These are phyloP conservation scores for Orientallactaga sibirica DNA, from an alignment of 2,797 vertebrate genomes.

Conservation along the genomic window DNA sequence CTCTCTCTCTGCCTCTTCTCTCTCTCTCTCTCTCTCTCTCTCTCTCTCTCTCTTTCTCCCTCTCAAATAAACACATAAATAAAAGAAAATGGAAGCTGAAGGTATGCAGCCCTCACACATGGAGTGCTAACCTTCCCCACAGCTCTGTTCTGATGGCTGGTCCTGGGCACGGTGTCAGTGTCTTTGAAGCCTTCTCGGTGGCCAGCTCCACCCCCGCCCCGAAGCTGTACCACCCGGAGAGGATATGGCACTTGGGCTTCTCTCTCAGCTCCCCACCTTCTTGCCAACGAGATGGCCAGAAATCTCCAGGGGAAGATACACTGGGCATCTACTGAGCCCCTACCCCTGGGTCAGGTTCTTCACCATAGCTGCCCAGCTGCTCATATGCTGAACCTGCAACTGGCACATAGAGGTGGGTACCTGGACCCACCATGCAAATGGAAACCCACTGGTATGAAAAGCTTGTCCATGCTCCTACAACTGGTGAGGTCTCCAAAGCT, in stretches of 20 bases:
- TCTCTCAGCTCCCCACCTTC: not conserved
- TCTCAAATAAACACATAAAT: not conserved
- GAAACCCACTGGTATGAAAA: too few relatives aligned
- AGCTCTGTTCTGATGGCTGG: not conserved
- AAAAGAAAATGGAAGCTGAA: not conserved
- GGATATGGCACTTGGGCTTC: not conserved
- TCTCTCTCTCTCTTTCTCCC: too few relatives aligned
- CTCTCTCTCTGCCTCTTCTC: too few relatives aligned
- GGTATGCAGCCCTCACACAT: not conserved
- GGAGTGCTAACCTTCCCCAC: too few relatives aligned
- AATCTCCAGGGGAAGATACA: not conserved
- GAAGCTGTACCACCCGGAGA: not conserved
- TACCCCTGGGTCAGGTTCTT: not conserved
- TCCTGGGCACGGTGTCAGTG: too few relatives aligned
- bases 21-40: too few relatives aligned
- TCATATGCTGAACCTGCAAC: too few relatives aligned
- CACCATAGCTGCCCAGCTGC: too few relatives aligned
- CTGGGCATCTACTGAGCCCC: not conserved
- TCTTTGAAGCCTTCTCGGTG: not conserved
- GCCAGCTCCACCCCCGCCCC: too few relatives aligned
- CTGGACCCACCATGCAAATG: too few relatives aligned
- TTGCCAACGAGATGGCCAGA: too few relatives aligned
- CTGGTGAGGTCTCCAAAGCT: not conserved
- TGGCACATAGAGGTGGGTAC: too few relatives aligned
- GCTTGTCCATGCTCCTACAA: not conserved